Percentiles rank a stretch among this genome's conserved stretches.
phyloP scores from a whole-genome alignment of 2,113 vertebrate genomes.

The Microcebus griseorufus region DNA sequence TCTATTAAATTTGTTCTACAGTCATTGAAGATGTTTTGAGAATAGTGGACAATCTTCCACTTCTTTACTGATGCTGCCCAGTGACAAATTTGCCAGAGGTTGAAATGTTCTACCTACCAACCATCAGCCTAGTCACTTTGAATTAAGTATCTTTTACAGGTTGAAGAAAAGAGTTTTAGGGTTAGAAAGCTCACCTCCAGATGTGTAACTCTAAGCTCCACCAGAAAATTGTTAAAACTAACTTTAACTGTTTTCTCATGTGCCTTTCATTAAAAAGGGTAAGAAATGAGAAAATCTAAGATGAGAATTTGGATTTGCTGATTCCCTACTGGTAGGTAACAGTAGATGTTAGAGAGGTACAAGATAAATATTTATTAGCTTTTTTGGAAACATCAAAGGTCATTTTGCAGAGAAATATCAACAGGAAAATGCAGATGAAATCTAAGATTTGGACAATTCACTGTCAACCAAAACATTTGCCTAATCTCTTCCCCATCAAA shows the following conservation, averaged over 20 bases:
- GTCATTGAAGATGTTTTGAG: background rate
- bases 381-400: conserved; percentile 36
- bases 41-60: background rate
- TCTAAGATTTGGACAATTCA: background rate
- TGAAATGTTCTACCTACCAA: background rate
- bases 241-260: background rate
- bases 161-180: background rate
- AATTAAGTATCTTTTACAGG: background rate
- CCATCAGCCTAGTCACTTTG: background rate
- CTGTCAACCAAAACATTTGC: background rate
- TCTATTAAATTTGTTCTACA: background rate
- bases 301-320: background rate
- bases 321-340: background rate
- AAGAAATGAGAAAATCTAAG: conserved; percentile 18
- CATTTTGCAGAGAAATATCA: background rate
- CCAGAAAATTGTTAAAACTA: background rate
- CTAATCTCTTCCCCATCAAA: background rate
- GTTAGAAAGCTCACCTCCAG: conserved; percentile 19
- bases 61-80: background rate
- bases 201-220: background rate
- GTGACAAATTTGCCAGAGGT: background rate
- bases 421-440: background rate
- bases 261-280: background rate
- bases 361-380: background rate
- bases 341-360: background rate